Conservation (phyloP, 2,797 vertebrate species). For the Anguilla marmorata region DNA sequence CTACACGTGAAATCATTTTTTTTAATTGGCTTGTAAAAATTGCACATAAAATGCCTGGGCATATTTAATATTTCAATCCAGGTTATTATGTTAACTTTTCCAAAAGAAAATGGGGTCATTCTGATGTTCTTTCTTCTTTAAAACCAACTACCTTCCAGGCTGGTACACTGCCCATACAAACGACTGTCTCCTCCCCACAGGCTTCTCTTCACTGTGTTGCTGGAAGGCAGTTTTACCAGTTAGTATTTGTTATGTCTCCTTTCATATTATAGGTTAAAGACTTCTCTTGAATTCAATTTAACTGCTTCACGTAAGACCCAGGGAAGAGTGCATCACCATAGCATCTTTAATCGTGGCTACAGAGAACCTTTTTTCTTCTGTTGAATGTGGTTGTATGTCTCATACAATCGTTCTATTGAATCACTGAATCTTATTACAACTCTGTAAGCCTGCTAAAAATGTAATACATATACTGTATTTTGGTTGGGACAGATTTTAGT, state of each 20-base stretch:
- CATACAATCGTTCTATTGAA: neutral
- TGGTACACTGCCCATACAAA: neutral
- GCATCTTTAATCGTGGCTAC: neutral
- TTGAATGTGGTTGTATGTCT: neutral
- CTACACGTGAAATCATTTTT: neutral
- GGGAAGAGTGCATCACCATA: neutral
- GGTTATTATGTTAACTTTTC: neutral
- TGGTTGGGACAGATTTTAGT: neutral
- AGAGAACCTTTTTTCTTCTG: neutral
- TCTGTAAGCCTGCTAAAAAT: neutral
- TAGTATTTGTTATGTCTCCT: neutral
- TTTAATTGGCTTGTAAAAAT: neutral
- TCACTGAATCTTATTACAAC: neutral
- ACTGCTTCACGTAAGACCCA: neutral
- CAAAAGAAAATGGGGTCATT: neutral
- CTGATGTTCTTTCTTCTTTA: neutral
- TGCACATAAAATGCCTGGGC: neutral
- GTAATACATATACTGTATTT: neutral
- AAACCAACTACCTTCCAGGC: neutral
- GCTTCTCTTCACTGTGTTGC: neutral
- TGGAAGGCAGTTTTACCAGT: neutral
- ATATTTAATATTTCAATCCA: neutral
- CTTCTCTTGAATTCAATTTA: neutral
- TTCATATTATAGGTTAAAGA: neutral
- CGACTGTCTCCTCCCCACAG: neutral